Conservation (phyloP, 2,113 vertebrate genomes). For the Mormyrus iriodes region DNA sequence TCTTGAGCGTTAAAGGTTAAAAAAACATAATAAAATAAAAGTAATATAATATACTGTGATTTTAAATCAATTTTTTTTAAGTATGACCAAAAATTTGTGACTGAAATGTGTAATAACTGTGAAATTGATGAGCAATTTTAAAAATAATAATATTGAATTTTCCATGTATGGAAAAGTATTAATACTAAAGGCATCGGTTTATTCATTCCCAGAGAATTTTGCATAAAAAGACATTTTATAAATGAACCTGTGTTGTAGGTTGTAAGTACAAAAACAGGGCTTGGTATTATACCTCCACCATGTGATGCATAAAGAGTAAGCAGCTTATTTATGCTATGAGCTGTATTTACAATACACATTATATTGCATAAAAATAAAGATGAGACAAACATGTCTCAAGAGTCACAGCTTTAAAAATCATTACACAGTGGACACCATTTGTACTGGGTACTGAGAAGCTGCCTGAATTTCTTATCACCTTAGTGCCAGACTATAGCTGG, state of each 20-base stretch:
- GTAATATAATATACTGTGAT: neutral
- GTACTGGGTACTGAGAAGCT: too few species aligned
- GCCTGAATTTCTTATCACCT: neutral
- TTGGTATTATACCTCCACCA: neutral
- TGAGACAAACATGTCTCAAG: neutral
- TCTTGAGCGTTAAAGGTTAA: neutral
- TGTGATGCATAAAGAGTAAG: neutral
- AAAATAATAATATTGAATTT: neutral
- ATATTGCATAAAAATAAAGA: neutral
- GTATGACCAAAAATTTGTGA: neutral
- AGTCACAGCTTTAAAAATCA: neutral
- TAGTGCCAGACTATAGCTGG: too few species aligned
- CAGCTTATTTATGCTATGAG: neutral
- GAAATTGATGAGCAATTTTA: neutral
- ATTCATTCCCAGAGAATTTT: neutral
- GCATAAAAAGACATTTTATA: neutral
- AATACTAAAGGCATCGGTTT: neutral
- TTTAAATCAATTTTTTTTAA: neutral
- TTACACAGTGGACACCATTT: too few species aligned
- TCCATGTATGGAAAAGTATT: neutral
- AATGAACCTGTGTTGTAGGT: neutral
- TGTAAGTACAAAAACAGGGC: neutral
- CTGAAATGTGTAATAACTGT: neutral
- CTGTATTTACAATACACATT: neutral
- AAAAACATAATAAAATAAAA: neutral